Conservation (phyloP, 2,113 vertebrate genomes). For the Tichodroma muraria region DNA sequence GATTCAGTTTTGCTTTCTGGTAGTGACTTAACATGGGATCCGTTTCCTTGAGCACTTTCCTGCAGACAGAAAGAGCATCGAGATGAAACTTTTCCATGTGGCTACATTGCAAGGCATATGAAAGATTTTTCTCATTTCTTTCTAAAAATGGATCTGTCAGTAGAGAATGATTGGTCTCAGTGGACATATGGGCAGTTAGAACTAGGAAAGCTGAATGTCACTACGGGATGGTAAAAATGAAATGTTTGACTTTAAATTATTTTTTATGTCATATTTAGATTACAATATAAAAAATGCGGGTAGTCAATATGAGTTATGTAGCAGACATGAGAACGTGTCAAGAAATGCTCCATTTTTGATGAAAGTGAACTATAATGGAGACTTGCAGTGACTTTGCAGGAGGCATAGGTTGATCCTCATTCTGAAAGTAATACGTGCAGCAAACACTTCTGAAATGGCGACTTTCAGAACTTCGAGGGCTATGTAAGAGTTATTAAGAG, state of each 20-base stretch:
- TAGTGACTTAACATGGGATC: background rate
- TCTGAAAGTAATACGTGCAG: background rate
- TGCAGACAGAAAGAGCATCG: background rate
- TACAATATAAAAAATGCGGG: background rate
- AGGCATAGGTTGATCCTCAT: background rate
- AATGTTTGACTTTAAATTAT: background rate
- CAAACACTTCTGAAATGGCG: background rate
- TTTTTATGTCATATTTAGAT: slow-evolving; percentile 23
- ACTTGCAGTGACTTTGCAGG: background rate
- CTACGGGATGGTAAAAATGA: background rate
- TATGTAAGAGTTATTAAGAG: background rate
- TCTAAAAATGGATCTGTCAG: slow-evolving; percentile 27
- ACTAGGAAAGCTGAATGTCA: slow-evolving; percentile 12
- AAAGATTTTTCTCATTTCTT: slow-evolving; percentile 37
- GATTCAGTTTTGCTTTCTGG: background rate
- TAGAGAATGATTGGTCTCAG: slow-evolving; percentile 4
- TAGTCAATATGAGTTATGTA: background rate
- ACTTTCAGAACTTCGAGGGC: background rate
- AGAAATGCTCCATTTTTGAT: background rate
- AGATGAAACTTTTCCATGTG: background rate
- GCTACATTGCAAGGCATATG: background rate
- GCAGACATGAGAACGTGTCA: background rate
- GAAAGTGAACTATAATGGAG: background rate
- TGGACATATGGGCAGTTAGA: slow-evolving; percentile 29
- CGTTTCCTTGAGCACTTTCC: background rate